Base-by-base conservation (phyloP, 1,140 invertebrate species). In the Aphidius ervi region DNA sequence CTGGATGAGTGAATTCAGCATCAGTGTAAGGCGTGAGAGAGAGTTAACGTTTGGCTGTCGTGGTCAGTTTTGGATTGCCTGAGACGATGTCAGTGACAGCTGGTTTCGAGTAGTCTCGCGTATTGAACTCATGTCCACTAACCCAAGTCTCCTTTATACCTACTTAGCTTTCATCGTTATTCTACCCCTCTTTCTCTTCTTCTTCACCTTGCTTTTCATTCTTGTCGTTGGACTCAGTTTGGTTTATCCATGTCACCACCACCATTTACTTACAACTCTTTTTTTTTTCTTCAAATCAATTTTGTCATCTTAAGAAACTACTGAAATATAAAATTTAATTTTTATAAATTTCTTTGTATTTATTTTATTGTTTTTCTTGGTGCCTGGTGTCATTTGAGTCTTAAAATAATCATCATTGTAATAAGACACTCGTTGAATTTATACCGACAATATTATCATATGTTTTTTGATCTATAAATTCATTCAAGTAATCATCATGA, bases 101-200 rank as follows among this genome's bases (percentile, higher is more conserved):
- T 78, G 75, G 63, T 69, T 73, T 73, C 70, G 71, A 76, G 72
- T 68, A 70, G 23, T 31, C 23, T 67, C 70, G 70, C 70, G 75
- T 77, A 78, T 79, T 79, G 73, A 78, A 74, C 76, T 77, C 75
- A 73, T 70, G 71, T 74, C 72, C 75, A 78, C 70, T 72, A 70
- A 70, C 70, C 68, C 23, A 31, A 31, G 23, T 31, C 72, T 78
- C 74, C 74, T 79, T 78, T 78, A 75, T 77, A 77, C 71, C 70
- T 75, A 77, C 75, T 76, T 76, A 72, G 69, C 68, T 73, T 65
- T 63, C 64, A 62, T 63, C 60, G 47, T 48, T 52, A 55, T 62
- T 53, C 59, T 52, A 45, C 56, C 31, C 39, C 62, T 65, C 45
- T 53, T 23, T 61, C 58, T 43, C 62, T 65, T 65, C 57, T 23